Base-by-base conservation (phyloP, 2,888 invertebrate species). In the Mythimna ferrago region DNA sequence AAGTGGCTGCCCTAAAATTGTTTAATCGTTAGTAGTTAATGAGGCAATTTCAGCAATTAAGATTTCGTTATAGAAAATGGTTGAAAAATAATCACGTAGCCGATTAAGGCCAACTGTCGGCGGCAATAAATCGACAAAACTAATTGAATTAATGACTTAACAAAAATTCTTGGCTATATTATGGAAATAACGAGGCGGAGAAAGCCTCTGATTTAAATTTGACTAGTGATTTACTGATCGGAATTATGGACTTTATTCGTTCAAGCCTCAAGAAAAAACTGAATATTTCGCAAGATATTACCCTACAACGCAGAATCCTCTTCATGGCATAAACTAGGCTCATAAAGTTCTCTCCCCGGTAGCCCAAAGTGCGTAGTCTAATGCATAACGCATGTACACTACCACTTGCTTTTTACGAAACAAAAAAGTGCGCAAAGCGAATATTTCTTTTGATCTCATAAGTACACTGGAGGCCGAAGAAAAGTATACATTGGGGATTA, bases 391-490 rank as follows among this genome's bases (percentile, higher is more conserved):
- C 84, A 75, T 85, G 79, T 81, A 71, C 70, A 62, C 56, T 21
- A 66, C 64, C 58, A 65, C 58, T 71, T 61, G 61, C 44, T 72
- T 64, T 44, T 44, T n/a, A 68, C 62, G 66, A 79, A 76, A 83
- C 72, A 80, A 82, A 80, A 84, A 73, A 83, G 51, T 61, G 54
- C 32, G 76, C 72, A 83, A 66, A 64, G 60, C 73, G 73, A 82
- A 86, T 81, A 81, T 83, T 83, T 81, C 83, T 81, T 87, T 88
- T 89, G 89, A 88, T 86, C 82, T 86, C 81, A 76, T 81, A 87
- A 85, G 86, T 88, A 88, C 87, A 84, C 84, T 78, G 58, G 81
- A 79, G 87, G 82, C 83, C 82, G 57, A 80, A 66, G 56, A 68
- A 86, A 84, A 79, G 79, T 82, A 84, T 84, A 79, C 86, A 81